Base-by-base conservation (phyloP, 2,797 vertebrate species). In the Alosa sapidissima region DNA sequence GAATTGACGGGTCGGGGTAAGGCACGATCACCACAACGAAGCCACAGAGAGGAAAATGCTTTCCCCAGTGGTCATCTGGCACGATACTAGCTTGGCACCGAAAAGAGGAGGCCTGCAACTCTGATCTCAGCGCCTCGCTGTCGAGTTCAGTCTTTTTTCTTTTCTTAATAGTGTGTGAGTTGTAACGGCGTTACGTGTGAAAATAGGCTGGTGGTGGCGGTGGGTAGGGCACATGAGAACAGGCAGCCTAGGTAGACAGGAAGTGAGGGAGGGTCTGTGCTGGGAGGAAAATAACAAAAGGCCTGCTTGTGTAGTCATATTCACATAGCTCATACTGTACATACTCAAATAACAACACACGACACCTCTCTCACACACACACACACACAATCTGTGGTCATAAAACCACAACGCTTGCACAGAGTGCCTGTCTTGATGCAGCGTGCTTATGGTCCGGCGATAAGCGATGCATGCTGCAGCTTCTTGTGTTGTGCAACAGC, bases 181-280 rank as follows among this genome's bases (percentile, higher is more conserved):
- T 47, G 41, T 19, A 8, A 1, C 33, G 41, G 72, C 5, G 72
- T 78, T 78, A 0, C 41, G 9, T 19, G 41, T 47, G 72, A 72
- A 28, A 65, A 11, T 7, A 33, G 33, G 33, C 36, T 6, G 24
- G 62, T 5, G 54, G 11, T 68, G 24, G 68, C 16, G 33, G 36
- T 72, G 36, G 68, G 36, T 72, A 19, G 68, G 33, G 72, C 16
- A 5, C 16, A 19, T 0, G 14, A 78, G 36, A 47, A 19, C 41
- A 78, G 5, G 16, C 41, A 78, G 72, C 72, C 72, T 16, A 47
- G 16, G 72, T 72, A 72, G 72, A 78, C 72, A 78, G 72, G 72
- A 78, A 78, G 8, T 45, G 16, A 78, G 16, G 16, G 41, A 9
- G 5, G 16, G 16, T 47, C 19, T 75, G 36, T 75, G 68, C 68